phyloP scores from a whole-genome alignment of 2,888 invertebrate genomes.

The Dione vanillae region DNA sequence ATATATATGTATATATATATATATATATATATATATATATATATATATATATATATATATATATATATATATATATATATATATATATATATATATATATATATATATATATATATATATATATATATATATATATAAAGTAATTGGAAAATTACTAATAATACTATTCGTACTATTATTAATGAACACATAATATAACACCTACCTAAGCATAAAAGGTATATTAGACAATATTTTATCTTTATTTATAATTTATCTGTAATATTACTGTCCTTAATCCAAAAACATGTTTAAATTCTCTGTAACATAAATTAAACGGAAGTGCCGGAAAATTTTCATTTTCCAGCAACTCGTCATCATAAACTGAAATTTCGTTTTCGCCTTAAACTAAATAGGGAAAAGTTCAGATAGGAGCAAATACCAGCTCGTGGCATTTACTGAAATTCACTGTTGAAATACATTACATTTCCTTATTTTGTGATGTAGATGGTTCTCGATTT shows the following conservation, averaged over 20 bases:
- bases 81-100: too few relatives aligned
- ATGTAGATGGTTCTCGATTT: constrained; percentile 12
- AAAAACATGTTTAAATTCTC: constrained; percentile 31
- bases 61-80: too few relatives aligned
- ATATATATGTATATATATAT: too few relatives aligned
- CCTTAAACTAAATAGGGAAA: constrained; percentile 39
- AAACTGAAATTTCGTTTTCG: constrained; percentile 39
- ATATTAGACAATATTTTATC: neutral
- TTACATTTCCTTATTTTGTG: constrained; percentile 3
- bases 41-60: too few relatives aligned
- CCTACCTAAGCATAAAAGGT: neutral
- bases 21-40: too few relatives aligned
- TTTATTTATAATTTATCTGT: neutral
- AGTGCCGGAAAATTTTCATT: constrained; percentile 37
- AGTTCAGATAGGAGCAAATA: constrained; percentile 39
- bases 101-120: too few relatives aligned
- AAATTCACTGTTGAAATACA: constrained; percentile 28
- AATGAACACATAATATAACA: neutral
- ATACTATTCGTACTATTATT: too few relatives aligned
- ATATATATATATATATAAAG: too few relatives aligned
- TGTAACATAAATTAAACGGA: constrained; percentile 31
- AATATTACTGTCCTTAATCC: neutral
- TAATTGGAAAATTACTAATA: neutral
- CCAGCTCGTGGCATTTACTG: constrained; percentile 27
- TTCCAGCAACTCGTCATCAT: constrained; percentile 36